Conservation (phyloP, 2,113 vertebrate genomes). For the Pan troglodytes region DNA sequence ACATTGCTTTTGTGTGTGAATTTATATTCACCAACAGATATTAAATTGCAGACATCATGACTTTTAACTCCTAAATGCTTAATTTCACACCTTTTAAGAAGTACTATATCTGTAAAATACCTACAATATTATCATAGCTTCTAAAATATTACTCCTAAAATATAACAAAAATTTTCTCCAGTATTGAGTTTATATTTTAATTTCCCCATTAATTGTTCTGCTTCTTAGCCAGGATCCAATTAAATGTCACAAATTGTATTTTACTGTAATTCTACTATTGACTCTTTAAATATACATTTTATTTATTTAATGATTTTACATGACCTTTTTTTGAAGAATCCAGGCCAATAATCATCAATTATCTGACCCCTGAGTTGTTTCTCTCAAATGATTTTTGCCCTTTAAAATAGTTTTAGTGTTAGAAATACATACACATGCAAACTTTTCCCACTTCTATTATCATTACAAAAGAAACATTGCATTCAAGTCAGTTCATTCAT, state of each 20-base stretch:
- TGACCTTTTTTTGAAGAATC: background rate
- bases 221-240: background rate
- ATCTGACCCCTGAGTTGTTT: background rate
- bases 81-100: background rate
- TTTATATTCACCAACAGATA: background rate
- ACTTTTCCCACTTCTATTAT: background rate
- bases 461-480: background rate
- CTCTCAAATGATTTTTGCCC: background rate
- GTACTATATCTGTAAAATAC: background rate
- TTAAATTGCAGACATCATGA: background rate
- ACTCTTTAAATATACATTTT: background rate
- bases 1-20: accelerated
- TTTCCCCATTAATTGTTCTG: background rate
- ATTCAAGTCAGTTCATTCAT: background rate
- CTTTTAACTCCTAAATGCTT: background rate
- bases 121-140: background rate
- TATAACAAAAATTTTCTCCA: background rate
- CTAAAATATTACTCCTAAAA: background rate
- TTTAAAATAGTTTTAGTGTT: background rate
- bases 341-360: background rate
- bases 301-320: background rate
- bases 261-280: background rate
- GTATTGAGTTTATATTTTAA: background rate
- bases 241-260: background rate
- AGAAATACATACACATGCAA: background rate